These are phyloP conservation scores for Cataglyphis altisquamis DNA, from an alignment of 2,888 invertebrate species.

Conservation along the genomic window DNA sequence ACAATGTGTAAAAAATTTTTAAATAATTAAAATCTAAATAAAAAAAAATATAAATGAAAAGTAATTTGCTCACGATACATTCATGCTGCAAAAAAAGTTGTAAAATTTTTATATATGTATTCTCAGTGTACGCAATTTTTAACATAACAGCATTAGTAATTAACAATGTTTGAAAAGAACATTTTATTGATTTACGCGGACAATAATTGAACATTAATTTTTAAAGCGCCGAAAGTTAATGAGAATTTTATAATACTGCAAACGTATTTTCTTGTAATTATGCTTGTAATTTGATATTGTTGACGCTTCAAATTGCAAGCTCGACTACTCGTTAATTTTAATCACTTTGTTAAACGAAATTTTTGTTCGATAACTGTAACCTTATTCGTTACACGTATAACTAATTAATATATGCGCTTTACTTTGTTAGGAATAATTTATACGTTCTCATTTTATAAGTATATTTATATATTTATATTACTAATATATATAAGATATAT, in stretches of 20 bases:
- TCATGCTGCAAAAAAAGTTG: neutral
- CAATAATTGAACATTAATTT: constrained; percentile 23
- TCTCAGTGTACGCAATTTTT: neutral
- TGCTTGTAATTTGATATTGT: constrained; percentile 17
- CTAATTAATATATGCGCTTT: neutral
- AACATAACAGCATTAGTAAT: neutral
- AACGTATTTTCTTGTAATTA: constrained; percentile 30
- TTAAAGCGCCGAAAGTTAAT: neutral
- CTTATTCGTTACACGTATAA: neutral
- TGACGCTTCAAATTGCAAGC: constrained; percentile 6
- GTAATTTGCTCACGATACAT: neutral
- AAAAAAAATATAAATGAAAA: neutral
- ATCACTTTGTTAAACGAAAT: constrained; percentile 12
- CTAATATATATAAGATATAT: neutral
- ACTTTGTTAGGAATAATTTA: neutral
- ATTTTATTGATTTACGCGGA: neutral
- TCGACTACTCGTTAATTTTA: constrained; percentile 28
- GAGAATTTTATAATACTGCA: neutral
- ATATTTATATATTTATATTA: neutral
- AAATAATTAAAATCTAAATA: neutral
- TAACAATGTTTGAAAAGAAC: constrained; percentile 11
- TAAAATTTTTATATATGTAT: neutral
- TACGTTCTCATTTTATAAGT: neutral
- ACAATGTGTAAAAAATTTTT: neutral
- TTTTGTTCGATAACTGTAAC: constrained; percentile 13